These are phyloP conservation scores for Chydorus sphaericus DNA, from an alignment of 2,888 invertebrate genomes.

Conservation along the genomic window DNA sequence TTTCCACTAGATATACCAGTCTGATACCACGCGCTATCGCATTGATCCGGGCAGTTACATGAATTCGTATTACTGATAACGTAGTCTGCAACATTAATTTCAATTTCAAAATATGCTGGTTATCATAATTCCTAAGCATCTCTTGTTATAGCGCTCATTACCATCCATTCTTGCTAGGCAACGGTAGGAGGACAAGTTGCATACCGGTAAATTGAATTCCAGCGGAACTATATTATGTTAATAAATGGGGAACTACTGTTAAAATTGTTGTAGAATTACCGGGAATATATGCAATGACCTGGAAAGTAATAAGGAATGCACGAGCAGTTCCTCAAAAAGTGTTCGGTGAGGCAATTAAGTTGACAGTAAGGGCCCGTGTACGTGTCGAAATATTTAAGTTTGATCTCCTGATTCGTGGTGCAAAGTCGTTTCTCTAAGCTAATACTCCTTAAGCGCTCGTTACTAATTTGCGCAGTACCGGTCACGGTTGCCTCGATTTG, in stretches of 20 bases:
- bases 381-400: conserved; percentile 11
- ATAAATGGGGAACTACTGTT: neutral
- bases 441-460: neutral
- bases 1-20: neutral
- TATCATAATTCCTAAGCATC: too few species aligned
- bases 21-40: neutral
- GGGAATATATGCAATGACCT: too few species aligned
- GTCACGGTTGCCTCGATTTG: neutral
- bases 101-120: too few species aligned
- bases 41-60: neutral
- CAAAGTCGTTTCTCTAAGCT: conserved; percentile 6
- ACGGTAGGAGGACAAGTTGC: neutral
- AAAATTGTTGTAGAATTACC: too few species aligned
- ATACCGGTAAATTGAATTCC: neutral
- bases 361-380: conserved; percentile 11
- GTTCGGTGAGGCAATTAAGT: conserved; percentile 11
- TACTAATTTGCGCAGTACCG: neutral
- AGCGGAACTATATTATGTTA: neutral
- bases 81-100: too few species aligned
- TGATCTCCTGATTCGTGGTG: conserved; percentile 9
- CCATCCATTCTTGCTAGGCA: neutral
- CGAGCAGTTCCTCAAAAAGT: conserved; percentile 6
- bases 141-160: too few species aligned
- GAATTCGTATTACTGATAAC: neutral
- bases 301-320: conserved; percentile 15